Percentiles rank a stretch among this genome's conserved stretches.
These are phyloP conservation scores for Potamarius usumacintae DNA, from an alignment of 2,113 vertebrate genomes.

Conservation along the genomic window DNA sequence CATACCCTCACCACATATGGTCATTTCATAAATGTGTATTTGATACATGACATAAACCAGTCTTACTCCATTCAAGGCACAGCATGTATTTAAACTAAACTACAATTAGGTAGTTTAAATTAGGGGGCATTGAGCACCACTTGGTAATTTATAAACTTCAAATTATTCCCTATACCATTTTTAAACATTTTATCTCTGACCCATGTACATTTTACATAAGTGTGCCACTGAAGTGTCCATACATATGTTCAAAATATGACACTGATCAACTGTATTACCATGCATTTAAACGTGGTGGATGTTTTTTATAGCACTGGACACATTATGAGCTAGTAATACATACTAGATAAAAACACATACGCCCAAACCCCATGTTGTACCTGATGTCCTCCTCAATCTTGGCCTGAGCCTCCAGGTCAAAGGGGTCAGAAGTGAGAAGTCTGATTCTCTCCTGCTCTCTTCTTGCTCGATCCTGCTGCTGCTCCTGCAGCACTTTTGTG, in stretches of 20 bases:
- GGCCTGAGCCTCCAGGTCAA: slow-evolving; percentile 97
- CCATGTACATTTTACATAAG: background rate
- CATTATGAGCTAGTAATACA: background rate
- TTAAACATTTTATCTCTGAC: background rate
- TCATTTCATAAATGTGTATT: background rate
- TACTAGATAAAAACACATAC: background rate
- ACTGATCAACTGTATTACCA: background rate
- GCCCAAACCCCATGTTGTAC: slow-evolving; percentile 64
- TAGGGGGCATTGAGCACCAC: background rate
- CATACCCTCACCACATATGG: background rate
- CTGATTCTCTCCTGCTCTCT: slow-evolving; percentile 93
- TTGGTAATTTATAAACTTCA: background rate
- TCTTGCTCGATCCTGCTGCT: slow-evolving; percentile 92
- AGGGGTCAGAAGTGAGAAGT: slow-evolving; percentile 93
- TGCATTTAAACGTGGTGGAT: background rate
- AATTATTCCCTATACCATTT: background rate
- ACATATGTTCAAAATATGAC: background rate
- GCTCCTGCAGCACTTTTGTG: slow-evolving; percentile 89
- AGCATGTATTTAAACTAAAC: background rate
- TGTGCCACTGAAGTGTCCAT: background rate
- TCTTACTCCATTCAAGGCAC: background rate
- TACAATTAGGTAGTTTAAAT: background rate
- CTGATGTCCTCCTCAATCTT: slow-evolving; percentile 99
- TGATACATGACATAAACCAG: background rate
- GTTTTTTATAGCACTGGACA: background rate